Evolutionary conservation across 2,797 vertebrate genomes (phyloP), one percentile per base, ranked within the genome.

Genomic region (Buceros bicornis): DNA sequence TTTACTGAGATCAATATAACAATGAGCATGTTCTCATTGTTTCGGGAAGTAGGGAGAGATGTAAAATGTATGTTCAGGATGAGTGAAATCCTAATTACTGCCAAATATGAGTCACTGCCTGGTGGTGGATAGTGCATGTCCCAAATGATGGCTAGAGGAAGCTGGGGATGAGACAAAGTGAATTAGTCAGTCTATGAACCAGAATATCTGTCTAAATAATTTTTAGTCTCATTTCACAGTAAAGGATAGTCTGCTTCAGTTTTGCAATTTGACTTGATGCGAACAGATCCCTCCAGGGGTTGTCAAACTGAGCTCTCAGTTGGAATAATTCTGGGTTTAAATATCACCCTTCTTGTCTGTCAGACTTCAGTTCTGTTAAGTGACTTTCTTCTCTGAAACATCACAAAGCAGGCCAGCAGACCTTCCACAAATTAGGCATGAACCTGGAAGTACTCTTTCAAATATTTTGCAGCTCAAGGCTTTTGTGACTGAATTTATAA

Each of bases 191-290:
- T 76, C 95, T 78, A 74, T 81, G 84, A 94, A 96, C 89, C 92
- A 95, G 93, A 95, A 67, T 89, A 94, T 85, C 90, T 95, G 87
- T 96, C 90, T 91, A 96, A 95, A 92, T 87, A 94, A 97, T 92
- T 93, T 93, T 82, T 89, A 92, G 78, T 84, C 81, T 94, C 78
- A 73, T 95, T 96, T 93, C 83, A 89, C 48, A 67, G 69, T 80
- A 94, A 90, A 80, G 78, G 92, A 93, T 82, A 82, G 57, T 88
- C 90, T 93, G 89, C 81, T 67, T 96, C 84, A 67, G 92, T 94
- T 96, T 92, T 94, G 53, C 90, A 85, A 73, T 95, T 87, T 92
- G 77, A 93, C 71, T 96, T 94, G 92, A 96, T 80, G 78, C 70
- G 93, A 96, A 89, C 67, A 95, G 81, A 95, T 92, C 87, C 90